A percentile compares a stretch with the other conserved stretches of the same genome.
These are phyloP conservation scores for Rousettus madagascariensis DNA, from an alignment of 2,797 vertebrate species.

Conservation along the genomic window DNA sequence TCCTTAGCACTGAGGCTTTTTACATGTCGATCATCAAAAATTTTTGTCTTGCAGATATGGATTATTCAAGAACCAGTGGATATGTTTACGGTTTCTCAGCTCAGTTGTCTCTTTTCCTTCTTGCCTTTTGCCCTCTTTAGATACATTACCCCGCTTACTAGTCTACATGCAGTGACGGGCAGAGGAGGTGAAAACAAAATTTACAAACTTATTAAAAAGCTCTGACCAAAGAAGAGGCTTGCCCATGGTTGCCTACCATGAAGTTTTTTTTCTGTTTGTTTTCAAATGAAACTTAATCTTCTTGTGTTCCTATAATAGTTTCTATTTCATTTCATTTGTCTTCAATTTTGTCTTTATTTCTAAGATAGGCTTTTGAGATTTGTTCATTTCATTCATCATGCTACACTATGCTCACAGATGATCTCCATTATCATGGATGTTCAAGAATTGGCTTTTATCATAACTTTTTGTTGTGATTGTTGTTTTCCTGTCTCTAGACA, in stretches of 20 bases:
- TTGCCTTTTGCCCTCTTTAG: neutral
- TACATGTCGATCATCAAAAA: neutral
- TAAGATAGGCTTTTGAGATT: neutral
- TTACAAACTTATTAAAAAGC: neutral
- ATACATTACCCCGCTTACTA: neutral
- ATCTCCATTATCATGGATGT: neutral
- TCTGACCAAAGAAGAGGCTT: neutral
- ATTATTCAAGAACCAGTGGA: neutral
- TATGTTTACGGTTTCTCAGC: neutral
- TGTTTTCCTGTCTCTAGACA: neutral
- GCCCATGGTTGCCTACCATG: neutral
- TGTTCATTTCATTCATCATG: neutral
- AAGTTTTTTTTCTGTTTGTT: neutral
- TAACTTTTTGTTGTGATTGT: neutral
- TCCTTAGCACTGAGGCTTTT: neutral
- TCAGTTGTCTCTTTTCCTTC: neutral
- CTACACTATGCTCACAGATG: neutral
- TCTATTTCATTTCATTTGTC: neutral
- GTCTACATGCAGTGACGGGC: neutral
- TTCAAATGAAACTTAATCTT: conserved; percentile 17
- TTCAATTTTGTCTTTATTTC: neutral
- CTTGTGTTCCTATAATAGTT: neutral
- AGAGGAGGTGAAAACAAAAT: neutral
- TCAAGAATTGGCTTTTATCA: neutral
- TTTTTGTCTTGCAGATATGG: neutral